Base-by-base conservation (phyloP, 1,140 invertebrate genomes). In the Caenorhabditis remanei region DNA sequence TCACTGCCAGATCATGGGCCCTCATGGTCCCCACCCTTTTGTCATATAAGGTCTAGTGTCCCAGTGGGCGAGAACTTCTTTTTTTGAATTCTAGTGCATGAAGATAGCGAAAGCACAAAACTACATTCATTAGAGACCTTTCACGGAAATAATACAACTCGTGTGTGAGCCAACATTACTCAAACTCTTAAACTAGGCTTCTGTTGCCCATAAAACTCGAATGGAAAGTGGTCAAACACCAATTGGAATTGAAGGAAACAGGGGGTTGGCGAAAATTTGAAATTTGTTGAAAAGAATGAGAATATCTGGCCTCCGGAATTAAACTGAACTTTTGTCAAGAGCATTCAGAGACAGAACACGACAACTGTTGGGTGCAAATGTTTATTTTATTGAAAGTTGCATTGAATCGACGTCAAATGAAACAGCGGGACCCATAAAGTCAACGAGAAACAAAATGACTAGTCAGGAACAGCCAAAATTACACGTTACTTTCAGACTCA, bases 1-100 rank as follows among this genome's bases (percentile, higher is more conserved):
- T 79, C 71, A 79, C 46, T 79, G 71, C 43, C 46, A 79, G 43
- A 79, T 79, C 71, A 24, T 79, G n/a, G 14, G 56, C 7, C 41
- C 24, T 71, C 71, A 79, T 79, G 71, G 46, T 41, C 53, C 41
- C 41, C n/a, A 32, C 24, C 41, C 41, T 71, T 46, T 71, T 71
- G 40, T 71, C 65, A 71, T 71, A 16, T 32, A 32, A 32, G 32
- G 32, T 32, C 32, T 32, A 32, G 32, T 32, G 32, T 32, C 32
- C 32, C 32, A 32, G 32, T 32, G 32, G 32, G 32, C 9, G 11
- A 53, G 11, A 53, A 11, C 50, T 53, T 16, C 50, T 53, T 53
- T 53, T 11, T 11, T 11, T 11, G 50, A 14, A 16, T 53, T 53
- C 9, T 53, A 16, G 50, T 11, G 50, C 16, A 11, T 53, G 2